phyloP scores from a whole-genome alignment of 30 jellyfish, hydroid and myxozoan species.

The Turritopsis dohrnii region DNA sequence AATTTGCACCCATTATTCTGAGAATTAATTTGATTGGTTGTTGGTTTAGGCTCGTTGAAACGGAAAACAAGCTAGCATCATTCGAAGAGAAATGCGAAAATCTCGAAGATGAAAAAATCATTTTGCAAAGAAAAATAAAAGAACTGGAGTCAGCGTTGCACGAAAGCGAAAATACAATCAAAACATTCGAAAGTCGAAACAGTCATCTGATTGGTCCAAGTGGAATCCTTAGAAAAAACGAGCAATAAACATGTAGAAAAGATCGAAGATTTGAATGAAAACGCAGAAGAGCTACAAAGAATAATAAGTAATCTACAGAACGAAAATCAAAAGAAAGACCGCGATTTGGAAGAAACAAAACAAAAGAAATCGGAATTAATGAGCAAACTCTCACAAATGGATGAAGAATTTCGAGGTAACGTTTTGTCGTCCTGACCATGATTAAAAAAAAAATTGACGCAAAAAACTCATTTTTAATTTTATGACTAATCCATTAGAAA shows the following conservation, averaged over 20 bases:
- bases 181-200: neutral
- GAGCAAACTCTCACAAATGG: neutral
- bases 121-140: neutral
- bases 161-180: neutral
- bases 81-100: neutral
- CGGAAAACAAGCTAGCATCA: constrained; percentile 24
- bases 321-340: neutral
- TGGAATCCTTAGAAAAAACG: neutral
- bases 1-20: no score
- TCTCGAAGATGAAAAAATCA: neutral
- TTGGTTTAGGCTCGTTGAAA: constrained; percentile 10
- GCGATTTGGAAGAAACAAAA: neutral
- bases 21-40: no score
- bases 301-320: neutral
- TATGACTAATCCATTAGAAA: neutral
- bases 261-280: neutral
- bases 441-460: no score
- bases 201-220: neutral
- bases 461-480: no score
- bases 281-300: neutral
- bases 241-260: neutral
- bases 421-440: neutral
- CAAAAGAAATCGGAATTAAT: neutral
- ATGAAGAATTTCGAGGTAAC: neutral
- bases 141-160: neutral